Percentiles rank a stretch among this genome's conserved stretches.
phyloP scores from a whole-genome alignment of 2,113 vertebrate species.

The Azemiops feae region DNA sequence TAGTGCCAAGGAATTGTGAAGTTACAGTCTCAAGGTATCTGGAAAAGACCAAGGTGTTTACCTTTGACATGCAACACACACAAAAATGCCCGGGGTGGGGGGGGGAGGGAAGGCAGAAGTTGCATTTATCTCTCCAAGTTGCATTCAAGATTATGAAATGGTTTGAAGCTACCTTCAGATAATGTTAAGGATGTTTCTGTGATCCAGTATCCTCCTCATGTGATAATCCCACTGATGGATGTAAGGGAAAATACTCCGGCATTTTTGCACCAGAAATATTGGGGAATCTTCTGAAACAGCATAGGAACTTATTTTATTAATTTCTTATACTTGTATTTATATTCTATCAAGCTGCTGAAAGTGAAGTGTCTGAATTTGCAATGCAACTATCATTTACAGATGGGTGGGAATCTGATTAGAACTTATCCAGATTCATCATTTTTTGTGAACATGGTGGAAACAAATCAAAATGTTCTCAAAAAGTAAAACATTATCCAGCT shows the following conservation, averaged over 20 bases:
- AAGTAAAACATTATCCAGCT: not conserved
- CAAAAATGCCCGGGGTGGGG: not conserved
- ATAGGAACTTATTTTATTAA: not conserved
- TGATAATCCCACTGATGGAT: not conserved
- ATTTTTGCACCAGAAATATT: not conserved
- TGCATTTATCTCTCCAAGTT: not conserved
- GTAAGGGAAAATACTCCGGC: not conserved
- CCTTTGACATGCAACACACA: not conserved
- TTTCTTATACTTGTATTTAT: not conserved
- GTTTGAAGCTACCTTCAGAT: not conserved
- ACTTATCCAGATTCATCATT: not conserved
- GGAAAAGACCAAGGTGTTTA: not conserved
- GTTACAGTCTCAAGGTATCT: not conserved
- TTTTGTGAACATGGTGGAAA: not conserved
- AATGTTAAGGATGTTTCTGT: no score
- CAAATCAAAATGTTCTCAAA: not conserved
- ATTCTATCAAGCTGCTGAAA: not conserved
- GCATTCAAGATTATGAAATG: not conserved
- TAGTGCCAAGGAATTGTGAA: not conserved
- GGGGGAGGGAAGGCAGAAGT: not conserved
- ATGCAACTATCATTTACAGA: not conserved
- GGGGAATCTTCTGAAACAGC: not conserved
- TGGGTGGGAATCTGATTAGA: not conserved
- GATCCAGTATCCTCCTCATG: not conserved
- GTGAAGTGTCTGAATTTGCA: not conserved